Percentiles rank a stretch among this genome's conserved stretches.
phyloP scores from a whole-genome alignment of 2,888 invertebrate genomes.

The Danaus chrysippus region DNA sequence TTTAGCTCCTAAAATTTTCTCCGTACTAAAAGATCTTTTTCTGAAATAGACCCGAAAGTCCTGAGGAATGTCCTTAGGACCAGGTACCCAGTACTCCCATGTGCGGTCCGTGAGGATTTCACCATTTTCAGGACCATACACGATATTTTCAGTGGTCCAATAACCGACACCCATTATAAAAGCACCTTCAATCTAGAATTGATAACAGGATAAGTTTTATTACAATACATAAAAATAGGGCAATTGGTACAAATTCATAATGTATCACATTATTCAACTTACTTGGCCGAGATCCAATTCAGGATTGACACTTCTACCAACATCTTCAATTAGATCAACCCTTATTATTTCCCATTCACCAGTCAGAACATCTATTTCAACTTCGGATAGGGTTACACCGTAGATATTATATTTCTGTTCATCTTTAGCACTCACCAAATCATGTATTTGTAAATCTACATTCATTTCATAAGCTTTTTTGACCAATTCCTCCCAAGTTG shows the following conservation, averaged over 20 bases:
- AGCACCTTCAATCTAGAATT: slow-evolving; percentile 78
- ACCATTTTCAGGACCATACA: slow-evolving; percentile 79
- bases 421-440: slow-evolving; percentile 62
- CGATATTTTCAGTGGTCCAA: slow-evolving; percentile 82
- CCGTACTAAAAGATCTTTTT: slow-evolving; percentile 36
- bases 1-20: slow-evolving; percentile 44
- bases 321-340: slow-evolving; percentile 84
- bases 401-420: slow-evolving; percentile 77
- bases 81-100: slow-evolving; percentile 85
- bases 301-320: slow-evolving; percentile 83
- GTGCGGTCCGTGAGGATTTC: slow-evolving; percentile 82
- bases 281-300: slow-evolving; percentile 84
- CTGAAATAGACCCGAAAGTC: slow-evolving; percentile 81
- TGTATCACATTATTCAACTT: slow-evolving; percentile 14
- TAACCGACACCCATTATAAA: slow-evolving; percentile 85
- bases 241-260: background rate
- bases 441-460: slow-evolving; percentile 74
- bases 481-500: slow-evolving; percentile 78
- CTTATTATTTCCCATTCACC: slow-evolving; percentile 82
- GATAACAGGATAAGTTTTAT: no score
- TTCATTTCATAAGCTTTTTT: slow-evolving; percentile 64
- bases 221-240: background rate
- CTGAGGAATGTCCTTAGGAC: slow-evolving; percentile 83
- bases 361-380: slow-evolving; percentile 87
- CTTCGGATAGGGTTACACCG: slow-evolving; percentile 80